A percentile compares a stretch with the other conserved stretches of the same genome.
phyloP scores from a whole-genome alignment of 2,888 invertebrate species.

The Pristionchus exspectatus region DNA sequence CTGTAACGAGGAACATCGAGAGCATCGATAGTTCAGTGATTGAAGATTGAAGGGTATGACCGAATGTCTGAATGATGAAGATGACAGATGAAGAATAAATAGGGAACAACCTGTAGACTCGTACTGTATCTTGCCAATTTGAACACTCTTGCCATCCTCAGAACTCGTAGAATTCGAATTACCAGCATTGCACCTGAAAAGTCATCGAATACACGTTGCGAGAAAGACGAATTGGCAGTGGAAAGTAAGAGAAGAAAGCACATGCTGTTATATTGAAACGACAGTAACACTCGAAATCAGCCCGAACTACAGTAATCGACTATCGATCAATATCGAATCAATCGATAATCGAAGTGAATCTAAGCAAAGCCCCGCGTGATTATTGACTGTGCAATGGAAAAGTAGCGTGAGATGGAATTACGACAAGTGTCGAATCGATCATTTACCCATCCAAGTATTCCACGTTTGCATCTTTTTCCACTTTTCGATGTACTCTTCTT shows the following conservation, averaged over 20 bases:
- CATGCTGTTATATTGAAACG: constrained; percentile 38
- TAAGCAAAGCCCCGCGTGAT: constrained; percentile 42
- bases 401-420: constrained; percentile 41
- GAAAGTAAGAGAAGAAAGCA: constrained; percentile 41
- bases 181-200: constrained; percentile 77
- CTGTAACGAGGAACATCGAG: constrained; percentile 77
- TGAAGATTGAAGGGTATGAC: constrained; percentile 75
- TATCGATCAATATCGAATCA: not conserved
- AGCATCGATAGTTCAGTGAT: constrained; percentile 77
- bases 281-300: constrained; percentile 20
- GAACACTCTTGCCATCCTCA: constrained; percentile 77
- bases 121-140: constrained; percentile 77
- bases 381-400: not conserved
- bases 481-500: constrained; percentile 29
- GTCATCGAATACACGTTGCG: not conserved
- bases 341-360: constrained; percentile 38
- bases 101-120: constrained; percentile 63
- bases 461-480: constrained; percentile 54
- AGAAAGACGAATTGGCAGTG: not conserved
- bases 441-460: constrained; percentile 63
- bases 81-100: not conserved
- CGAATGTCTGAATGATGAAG: constrained; percentile 71
- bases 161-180: constrained; percentile 76
- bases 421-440: constrained; percentile 19
- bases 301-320: not conserved